Evolutionary conservation across 2,888 invertebrate genomes (phyloP), one percentile per base, ranked within the genome.

Genomic region (Eupeodes luniger): DNA sequence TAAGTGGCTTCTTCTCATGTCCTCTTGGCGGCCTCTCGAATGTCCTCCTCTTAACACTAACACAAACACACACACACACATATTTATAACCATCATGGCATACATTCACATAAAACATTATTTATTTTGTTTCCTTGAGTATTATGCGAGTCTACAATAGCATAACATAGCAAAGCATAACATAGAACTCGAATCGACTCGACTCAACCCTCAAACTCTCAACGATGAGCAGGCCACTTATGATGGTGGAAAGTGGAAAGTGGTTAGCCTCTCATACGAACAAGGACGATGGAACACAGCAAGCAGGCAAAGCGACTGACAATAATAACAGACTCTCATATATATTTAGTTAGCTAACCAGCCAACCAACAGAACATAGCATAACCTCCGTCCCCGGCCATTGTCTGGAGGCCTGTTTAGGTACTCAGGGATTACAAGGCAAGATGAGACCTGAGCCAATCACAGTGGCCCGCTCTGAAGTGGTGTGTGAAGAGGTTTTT

Each of bases 1-100:
- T 93, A 93, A 93, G 93, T 93, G 93, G 93, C 92, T 93, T 92
- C 92, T 93, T 92, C 93, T 93, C 92, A 92, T 93, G 93, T 93
- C 93, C 93, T 92, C 92, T 92, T 91, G 40, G 78, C 84, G 80
- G 84, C 83, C 87, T 88, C 88, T 88, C 81, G 85, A 88, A 88
- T 88, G 49, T 85, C 88, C 88, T 88, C 88, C 88, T 85, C 90
- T 90, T 89, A 81, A 90, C 74, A 88, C 74, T 69, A 57, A 67
- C 27, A 74, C 66, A 82, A 36, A 69, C 76, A n/a, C 62, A 70
- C 70, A 69, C 76, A n/a, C 62, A 70, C 70, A 19, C 49, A 66
- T 55, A 27, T 27, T 27, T 27, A 27, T 27, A 2, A 27, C 19
- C 49, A 47, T 44, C 27, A 27, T 27, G 27, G 51, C 62, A 62